Percentiles rank a stretch among this genome's conserved stretches.
Conservation (phyloP, 2,797 vertebrate genomes). For the Pseudomugil gertrudae region DNA sequence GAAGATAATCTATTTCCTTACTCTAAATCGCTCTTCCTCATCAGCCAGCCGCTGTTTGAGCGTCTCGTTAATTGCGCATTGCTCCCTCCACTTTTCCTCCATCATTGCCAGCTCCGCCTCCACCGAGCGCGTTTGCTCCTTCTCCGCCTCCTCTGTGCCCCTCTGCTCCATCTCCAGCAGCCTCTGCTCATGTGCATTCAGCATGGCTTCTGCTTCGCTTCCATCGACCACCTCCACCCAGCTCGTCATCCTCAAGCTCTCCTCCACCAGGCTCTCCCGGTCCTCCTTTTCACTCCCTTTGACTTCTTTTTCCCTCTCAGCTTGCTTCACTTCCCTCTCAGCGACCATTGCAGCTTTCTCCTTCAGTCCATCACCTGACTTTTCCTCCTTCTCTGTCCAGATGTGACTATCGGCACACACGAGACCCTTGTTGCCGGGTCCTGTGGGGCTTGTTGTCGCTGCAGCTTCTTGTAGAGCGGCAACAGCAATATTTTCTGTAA, state of each 20-base stretch:
- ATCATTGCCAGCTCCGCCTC: constrained; percentile 92
- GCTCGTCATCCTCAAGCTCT: constrained; percentile 72
- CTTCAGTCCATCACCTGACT: constrained; percentile 8
- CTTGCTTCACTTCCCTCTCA: constrained; percentile 29
- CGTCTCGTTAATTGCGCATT: constrained; percentile 89
- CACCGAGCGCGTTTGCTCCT: constrained; percentile 86
- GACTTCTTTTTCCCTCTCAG: constrained; percentile 25
- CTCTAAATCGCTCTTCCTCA: constrained; percentile 89
- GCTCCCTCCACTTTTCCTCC: constrained; percentile 96
- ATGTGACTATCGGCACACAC: constrained; percentile 12
- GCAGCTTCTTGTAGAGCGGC: constrained; percentile 62
- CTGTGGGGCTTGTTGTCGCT: constrained; percentile 51
- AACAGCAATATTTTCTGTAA: constrained; percentile 62
- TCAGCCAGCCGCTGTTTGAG: constrained; percentile 88
- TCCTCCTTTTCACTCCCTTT: constrained; percentile 40
- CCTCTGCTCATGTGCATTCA: constrained; percentile 13
- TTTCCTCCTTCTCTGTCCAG: constrained; percentile 32
- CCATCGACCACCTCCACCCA: constrained; percentile 72
- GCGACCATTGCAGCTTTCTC: constrained; percentile 22
- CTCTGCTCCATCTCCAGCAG: constrained; percentile 30
- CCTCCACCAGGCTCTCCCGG: constrained; percentile 58
- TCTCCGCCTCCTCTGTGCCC: constrained; percentile 75
- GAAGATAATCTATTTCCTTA: constrained; percentile 55
- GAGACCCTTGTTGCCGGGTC: constrained; percentile 21
- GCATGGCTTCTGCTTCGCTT: neutral